Evolutionary conservation across 2,113 vertebrate genomes (phyloP).

Genomic region (Cyprinodon tularosa): DNA sequence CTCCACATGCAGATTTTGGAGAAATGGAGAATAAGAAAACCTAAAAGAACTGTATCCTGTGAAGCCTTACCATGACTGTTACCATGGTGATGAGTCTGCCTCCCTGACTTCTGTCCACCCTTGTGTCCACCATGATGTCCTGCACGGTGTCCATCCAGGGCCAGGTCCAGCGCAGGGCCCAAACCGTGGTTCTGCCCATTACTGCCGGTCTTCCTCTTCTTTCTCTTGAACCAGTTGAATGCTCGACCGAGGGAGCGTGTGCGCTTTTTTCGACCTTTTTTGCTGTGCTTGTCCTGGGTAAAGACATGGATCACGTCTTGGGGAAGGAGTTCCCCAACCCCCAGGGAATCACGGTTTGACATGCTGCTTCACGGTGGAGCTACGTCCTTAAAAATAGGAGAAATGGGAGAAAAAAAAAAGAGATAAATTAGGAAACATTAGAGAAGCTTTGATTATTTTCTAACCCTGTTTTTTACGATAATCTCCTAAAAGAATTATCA

Average conservation of each 20-base stretch:
- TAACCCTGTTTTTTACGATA: not conserved
- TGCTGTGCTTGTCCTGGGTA: slow-evolving; percentile 71
- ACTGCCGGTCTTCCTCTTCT: slow-evolving; percentile 62
- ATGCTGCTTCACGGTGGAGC: slow-evolving; percentile 63
- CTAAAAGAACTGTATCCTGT: not conserved
- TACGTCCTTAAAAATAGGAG: slow-evolving; percentile 34
- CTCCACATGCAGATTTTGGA: too few species aligned
- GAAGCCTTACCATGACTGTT: slow-evolving; percentile 61
- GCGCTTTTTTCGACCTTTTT: slow-evolving; percentile 77
- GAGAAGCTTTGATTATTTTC: not conserved
- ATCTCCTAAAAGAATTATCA: not conserved
- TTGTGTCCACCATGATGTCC: slow-evolving; percentile 51
- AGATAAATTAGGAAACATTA: not conserved
- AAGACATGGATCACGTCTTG: slow-evolving; percentile 82
- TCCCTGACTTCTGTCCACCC: slow-evolving; percentile 57
- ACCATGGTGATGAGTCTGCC: slow-evolving; percentile 50
- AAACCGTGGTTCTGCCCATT: slow-evolving; percentile 63
- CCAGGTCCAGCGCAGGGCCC: slow-evolving; percentile 67
- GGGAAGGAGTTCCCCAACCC: slow-evolving; percentile 80
- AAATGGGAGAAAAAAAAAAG: not conserved
- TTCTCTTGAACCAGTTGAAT: slow-evolving; percentile 73
- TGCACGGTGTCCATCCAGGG: slow-evolving; percentile 45
- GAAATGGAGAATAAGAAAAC: too few species aligned
- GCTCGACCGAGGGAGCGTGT: slow-evolving; percentile 67
- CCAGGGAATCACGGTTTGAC: slow-evolving; percentile 78